Evolutionary conservation across 2,888 invertebrate genomes (phyloP).

Genomic region (Tholera decimalis): DNA sequence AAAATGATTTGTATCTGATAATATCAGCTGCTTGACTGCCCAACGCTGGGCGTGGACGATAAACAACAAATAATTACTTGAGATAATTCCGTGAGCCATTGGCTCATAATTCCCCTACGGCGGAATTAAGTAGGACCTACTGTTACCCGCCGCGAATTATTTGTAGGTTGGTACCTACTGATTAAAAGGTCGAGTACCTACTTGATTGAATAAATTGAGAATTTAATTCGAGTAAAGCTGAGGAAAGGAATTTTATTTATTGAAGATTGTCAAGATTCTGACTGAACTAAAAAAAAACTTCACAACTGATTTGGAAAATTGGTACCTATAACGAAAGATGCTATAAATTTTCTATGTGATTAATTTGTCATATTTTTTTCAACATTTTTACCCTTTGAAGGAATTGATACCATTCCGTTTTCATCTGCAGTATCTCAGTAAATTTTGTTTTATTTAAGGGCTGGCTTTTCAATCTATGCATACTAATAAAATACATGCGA

Average conservation of each 20-base stretch:
- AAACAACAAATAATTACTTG: conserved; percentile 73
- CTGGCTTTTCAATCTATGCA: too few species aligned
- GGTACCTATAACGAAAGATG: not conserved
- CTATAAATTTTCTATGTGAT: not conserved
- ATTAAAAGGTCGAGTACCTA: conserved; percentile 31
- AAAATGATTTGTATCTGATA: conserved; percentile 75
- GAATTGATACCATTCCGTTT: not conserved
- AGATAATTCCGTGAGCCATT: conserved; percentile 58
- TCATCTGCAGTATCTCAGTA: not conserved
- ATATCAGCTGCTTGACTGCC: conserved; percentile 55
- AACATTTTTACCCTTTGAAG: not conserved
- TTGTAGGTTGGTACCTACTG: not conserved
- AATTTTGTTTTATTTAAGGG: not conserved
- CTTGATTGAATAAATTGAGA: not conserved
- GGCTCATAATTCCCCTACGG: conserved; percentile 53
- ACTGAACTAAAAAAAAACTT: not conserved
- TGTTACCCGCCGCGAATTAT: conserved; percentile 31
- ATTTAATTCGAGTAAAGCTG: too few species aligned
- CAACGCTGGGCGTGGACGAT: conserved; percentile 67
- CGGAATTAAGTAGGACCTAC: conserved; percentile 45
- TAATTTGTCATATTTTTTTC: not conserved
- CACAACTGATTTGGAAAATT: too few species aligned
- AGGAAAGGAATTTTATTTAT: not conserved
- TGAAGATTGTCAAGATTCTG: not conserved
- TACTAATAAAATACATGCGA: too few species aligned